Evolutionary conservation across 2,113 vertebrate species (phyloP).

Genomic region (Dipodomys merriami): DNA sequence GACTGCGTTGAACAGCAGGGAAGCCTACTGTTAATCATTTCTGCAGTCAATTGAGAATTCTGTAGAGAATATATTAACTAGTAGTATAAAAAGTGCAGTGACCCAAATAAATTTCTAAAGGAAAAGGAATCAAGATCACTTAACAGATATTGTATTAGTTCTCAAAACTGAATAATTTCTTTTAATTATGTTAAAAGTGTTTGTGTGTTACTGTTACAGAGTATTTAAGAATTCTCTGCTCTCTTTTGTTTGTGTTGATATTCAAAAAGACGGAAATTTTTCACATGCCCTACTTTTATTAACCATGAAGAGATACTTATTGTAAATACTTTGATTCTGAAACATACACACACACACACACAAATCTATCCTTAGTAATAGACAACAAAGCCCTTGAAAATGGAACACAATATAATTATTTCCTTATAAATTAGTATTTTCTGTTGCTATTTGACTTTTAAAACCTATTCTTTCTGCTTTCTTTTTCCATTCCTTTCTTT

Average conservation of each 20-base stretch:
- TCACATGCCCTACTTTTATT: conserved; percentile 25
- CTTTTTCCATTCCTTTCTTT: neutral
- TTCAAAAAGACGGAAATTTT: neutral
- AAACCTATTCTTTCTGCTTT: neutral
- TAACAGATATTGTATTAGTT: conserved; percentile 42
- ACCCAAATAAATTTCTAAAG: conserved; percentile 67
- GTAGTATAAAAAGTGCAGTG: conserved; percentile 63
- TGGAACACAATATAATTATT: neutral
- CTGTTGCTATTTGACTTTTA: neutral
- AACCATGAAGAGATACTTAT: neutral
- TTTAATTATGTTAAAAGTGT: neutral
- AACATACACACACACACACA: neutral
- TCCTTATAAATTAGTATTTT: conserved; percentile 3
- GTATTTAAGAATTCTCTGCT: neutral
- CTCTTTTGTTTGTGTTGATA: neutral
- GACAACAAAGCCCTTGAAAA: neutral
- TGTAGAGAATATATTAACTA: conserved; percentile 70
- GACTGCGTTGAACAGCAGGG: conserved; percentile 73
- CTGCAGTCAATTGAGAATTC: conserved; percentile 75
- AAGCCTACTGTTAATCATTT: conserved; percentile 76
- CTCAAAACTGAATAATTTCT: conserved; percentile 7
- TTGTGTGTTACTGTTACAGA: neutral
- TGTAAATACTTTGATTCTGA: conserved; percentile 31
- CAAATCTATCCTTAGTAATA: neutral
- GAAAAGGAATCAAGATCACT: conserved; percentile 51